Evolutionary conservation across 2,797 vertebrate genomes (phyloP).

Genomic region (Microhierax caerulescens): DNA sequence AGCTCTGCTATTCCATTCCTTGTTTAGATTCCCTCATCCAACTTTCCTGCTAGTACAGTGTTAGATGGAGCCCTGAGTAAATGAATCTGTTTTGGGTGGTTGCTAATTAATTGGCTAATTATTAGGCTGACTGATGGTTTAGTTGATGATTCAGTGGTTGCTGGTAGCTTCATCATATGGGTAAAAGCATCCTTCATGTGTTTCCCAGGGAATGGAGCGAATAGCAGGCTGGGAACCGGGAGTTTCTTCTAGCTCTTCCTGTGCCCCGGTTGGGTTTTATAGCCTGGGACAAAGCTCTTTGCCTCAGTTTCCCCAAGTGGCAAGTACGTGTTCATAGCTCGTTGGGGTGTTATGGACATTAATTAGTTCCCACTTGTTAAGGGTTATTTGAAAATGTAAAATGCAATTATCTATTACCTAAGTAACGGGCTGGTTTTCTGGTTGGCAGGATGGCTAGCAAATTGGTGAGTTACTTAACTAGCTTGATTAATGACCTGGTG

Average conservation of each 20-base stretch:
- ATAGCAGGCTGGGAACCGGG: background rate
- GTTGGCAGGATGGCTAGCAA: background rate
- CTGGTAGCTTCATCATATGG: conserved; percentile 32
- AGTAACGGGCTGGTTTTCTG: conserved; percentile 21
- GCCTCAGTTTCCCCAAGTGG: conserved; percentile 33
- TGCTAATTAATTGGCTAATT: conserved; percentile 60
- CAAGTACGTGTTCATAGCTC: background rate
- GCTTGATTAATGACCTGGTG: conserved; percentile 30
- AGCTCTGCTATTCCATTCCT: background rate
- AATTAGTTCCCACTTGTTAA: background rate
- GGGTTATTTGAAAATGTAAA: conserved; percentile 44
- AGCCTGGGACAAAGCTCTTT: background rate
- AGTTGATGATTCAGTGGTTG: conserved; percentile 40
- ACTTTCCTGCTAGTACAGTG: background rate
- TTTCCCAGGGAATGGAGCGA: background rate
- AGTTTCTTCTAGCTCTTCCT: background rate
- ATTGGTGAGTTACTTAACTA: conserved; percentile 25
- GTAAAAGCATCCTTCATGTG: background rate
- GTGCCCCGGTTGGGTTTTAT: background rate
- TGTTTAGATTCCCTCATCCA: background rate
- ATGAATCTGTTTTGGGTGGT: conserved; percentile 47
- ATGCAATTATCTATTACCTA: background rate
- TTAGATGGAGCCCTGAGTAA: background rate
- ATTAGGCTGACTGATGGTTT: conserved; percentile 63
- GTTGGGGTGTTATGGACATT: background rate